These are phyloP conservation scores for Podarcis siculus DNA, from an alignment of 2,797 vertebrate genomes.

Conservation along the genomic window DNA sequence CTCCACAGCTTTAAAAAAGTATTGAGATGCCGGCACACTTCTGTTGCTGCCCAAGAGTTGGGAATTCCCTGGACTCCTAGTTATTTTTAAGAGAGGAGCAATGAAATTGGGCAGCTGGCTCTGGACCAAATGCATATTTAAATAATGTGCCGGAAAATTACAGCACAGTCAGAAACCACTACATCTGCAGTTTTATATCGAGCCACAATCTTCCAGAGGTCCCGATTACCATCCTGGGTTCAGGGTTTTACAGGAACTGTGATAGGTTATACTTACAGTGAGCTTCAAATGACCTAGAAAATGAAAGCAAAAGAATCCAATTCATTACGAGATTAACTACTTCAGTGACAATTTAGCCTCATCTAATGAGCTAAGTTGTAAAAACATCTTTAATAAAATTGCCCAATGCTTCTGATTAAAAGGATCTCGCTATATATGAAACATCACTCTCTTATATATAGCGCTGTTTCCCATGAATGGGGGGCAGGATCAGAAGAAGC, in stretches of 20 bases:
- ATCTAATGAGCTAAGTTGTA: slow-evolving; percentile 36
- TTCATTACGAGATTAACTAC: slow-evolving; percentile 63
- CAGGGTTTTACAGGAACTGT: slow-evolving; percentile 67
- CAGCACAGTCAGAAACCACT: slow-evolving; percentile 61
- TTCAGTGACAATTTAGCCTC: slow-evolving; percentile 61
- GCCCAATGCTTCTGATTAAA: neutral
- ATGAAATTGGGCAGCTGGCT: slow-evolving; percentile 53
- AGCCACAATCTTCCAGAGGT: slow-evolving; percentile 66
- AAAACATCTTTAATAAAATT: slow-evolving; percentile 29
- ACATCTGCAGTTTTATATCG: slow-evolving; percentile 64
- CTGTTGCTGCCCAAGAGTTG: slow-evolving; percentile 54
- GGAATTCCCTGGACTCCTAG: slow-evolving; percentile 65
- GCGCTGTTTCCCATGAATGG: neutral
- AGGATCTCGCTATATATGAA: neutral
- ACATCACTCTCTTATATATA: neutral
- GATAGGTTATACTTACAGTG: slow-evolving; percentile 67
- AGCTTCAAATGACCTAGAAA: slow-evolving; percentile 71
- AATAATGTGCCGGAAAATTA: slow-evolving; percentile 61
- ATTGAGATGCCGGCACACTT: slow-evolving; percentile 42
- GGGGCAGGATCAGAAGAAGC: neutral
- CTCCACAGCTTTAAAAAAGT: no score
- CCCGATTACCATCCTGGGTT: slow-evolving; percentile 64
- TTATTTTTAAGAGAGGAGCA: slow-evolving; percentile 68
- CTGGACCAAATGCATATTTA: slow-evolving; percentile 47
- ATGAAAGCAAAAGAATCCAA: slow-evolving; percentile 62